These are phyloP conservation scores for Aldabrachelys gigantea DNA, from an alignment of 2,113 vertebrate genomes.

Conservation along the genomic window DNA sequence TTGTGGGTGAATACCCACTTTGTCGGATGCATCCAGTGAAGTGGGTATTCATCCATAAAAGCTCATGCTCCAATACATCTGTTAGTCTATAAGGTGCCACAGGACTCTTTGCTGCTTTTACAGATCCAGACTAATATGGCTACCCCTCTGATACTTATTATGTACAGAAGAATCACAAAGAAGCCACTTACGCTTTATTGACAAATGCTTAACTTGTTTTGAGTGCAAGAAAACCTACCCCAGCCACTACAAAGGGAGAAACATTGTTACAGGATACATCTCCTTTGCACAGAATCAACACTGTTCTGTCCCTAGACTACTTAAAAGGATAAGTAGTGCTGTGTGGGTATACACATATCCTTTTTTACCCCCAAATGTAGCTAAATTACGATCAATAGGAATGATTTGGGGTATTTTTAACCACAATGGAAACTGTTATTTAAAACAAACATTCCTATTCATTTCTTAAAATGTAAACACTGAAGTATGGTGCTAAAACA, in stretches of 20 bases:
- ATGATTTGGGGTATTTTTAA: not conserved
- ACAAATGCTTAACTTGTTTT: not conserved
- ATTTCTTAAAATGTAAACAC: too few relatives aligned
- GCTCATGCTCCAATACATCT: too few relatives aligned
- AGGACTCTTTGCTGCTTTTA: too few relatives aligned
- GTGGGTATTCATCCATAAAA: too few relatives aligned
- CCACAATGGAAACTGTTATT: not conserved
- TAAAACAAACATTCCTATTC: not conserved
- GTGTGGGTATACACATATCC: not conserved
- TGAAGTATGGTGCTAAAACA: not conserved
- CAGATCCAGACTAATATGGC: too few relatives aligned
- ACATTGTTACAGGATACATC: not conserved
- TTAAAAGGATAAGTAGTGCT: not conserved
- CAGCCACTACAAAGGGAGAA: not conserved
- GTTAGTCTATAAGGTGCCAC: too few relatives aligned
- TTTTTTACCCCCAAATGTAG: not conserved
- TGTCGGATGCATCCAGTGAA: too few relatives aligned
- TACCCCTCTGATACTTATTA: too few relatives aligned
- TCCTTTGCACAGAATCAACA: not conserved
- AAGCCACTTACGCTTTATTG: not conserved
- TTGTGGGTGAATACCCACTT: too few relatives aligned
- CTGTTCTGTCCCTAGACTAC: not conserved
- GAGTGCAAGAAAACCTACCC: not conserved
- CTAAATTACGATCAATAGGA: not conserved
- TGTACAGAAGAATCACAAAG: not conserved